Conservation (phyloP, 2,113 vertebrate species). For the Ibidorhyncha struthersii region DNA sequence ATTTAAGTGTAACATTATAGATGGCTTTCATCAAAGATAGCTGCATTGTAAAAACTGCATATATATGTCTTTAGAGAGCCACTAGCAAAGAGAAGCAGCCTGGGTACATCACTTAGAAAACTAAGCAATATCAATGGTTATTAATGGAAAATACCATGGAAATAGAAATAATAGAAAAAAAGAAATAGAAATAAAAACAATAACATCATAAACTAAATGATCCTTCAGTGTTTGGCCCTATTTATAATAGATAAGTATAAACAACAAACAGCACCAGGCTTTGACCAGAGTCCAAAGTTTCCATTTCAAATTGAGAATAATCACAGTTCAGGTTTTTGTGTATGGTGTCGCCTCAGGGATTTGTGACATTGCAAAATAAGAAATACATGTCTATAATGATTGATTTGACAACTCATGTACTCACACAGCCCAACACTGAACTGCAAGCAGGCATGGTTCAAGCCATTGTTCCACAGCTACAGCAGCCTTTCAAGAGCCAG, state of each 20-base stretch:
- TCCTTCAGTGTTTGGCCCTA: not conserved
- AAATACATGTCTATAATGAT: not conserved
- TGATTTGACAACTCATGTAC: not conserved
- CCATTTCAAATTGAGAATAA: not conserved
- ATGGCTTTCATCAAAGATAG: not conserved
- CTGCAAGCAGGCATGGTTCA: not conserved
- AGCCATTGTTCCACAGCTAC: not conserved
- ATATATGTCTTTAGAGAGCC: not conserved
- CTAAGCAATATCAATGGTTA: not conserved
- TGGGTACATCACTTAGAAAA: not conserved
- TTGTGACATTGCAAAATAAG: not conserved
- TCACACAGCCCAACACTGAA: not conserved
- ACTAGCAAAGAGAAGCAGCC: not conserved
- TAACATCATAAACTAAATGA: not conserved
- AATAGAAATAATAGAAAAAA: too few relatives aligned
- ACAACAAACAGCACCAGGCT: not conserved
- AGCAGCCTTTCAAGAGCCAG: not conserved
- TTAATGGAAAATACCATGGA: not conserved
- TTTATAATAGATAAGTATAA: not conserved
- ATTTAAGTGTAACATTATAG: not conserved
- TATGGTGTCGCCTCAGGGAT: not conserved
- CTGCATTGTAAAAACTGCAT: not conserved
- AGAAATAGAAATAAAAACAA: not conserved
- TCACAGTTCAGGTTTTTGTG: not conserved
- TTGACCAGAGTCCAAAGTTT: not conserved